Evolutionary conservation across 2,797 vertebrate genomes (phyloP).

Genomic region (Salmo trutta): DNA sequence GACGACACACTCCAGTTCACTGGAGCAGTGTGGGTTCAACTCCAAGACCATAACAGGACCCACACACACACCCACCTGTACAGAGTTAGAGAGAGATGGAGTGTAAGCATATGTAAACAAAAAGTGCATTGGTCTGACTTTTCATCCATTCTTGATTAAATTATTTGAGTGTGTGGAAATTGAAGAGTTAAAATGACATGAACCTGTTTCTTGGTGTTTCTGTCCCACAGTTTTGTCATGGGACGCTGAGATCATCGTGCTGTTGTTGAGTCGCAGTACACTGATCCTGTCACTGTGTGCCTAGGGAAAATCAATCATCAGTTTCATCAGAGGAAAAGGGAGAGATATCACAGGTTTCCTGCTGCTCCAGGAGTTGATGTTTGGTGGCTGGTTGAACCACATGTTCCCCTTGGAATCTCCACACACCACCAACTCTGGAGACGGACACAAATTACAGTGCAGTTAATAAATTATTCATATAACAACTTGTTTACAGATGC

Average conservation of each 20-base stretch:
- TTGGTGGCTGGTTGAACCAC: conserved; percentile 66
- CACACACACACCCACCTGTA: conserved; percentile 76
- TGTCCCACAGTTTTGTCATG: conserved; percentile 82
- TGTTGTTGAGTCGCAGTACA: conserved; percentile 72
- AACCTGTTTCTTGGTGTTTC: conserved; percentile 69
- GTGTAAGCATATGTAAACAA: neutral
- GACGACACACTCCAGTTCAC: too few relatives aligned
- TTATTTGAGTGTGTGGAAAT: neutral
- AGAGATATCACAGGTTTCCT: conserved; percentile 64
- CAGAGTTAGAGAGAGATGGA: neutral
- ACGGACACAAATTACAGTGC: too few relatives aligned
- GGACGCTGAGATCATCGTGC: conserved; percentile 81
- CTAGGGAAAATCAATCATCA: conserved; percentile 54
- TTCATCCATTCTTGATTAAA: neutral
- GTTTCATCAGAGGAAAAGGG: neutral
- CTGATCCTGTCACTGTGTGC: conserved; percentile 79
- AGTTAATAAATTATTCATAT: too few relatives aligned
- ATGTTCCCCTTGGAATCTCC: conserved; percentile 60
- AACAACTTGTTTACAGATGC: neutral
- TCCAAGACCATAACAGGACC: conserved; percentile 41
- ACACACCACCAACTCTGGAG: too few relatives aligned
- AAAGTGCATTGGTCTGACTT: neutral
- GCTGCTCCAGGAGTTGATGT: conserved; percentile 48
- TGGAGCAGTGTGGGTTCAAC: too few relatives aligned
- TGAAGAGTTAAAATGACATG: conserved; percentile 66